These are phyloP conservation scores for Cephus pulcher DNA, from an alignment of 2,888 invertebrate genomes.

Conservation along the genomic window DNA sequence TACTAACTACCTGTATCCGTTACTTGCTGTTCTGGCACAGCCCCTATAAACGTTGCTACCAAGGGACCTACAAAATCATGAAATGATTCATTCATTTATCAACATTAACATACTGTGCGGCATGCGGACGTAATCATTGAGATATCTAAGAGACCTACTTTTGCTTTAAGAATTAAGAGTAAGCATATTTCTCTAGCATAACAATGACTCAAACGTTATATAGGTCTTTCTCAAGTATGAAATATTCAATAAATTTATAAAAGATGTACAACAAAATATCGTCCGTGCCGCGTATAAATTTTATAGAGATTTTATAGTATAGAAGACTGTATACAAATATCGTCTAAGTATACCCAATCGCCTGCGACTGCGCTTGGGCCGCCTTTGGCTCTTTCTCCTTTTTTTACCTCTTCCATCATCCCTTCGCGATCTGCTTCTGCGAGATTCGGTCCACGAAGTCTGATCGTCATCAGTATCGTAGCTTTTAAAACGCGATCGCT, in stretches of 20 bases:
- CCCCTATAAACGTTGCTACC: conserved; percentile 57
- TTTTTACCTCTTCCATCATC: conserved; percentile 61
- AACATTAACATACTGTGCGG: not conserved
- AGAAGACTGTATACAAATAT: conserved; percentile 25
- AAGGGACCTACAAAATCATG: conserved; percentile 44
- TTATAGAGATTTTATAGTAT: not conserved
- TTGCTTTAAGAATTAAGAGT: not conserved
- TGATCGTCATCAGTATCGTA: conserved; percentile 25
- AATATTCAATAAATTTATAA: not conserved
- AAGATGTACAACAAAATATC: not conserved
- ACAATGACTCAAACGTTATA: not conserved
- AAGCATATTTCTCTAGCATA: not conserved
- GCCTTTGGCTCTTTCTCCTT: conserved; percentile 54
- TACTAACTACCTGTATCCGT: conserved; percentile 55
- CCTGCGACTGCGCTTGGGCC: conserved; percentile 59
- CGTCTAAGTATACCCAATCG: conserved; percentile 58
- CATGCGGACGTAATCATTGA: not conserved
- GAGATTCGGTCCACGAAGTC: conserved; percentile 39
- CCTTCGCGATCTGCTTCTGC: conserved; percentile 48
- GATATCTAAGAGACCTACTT: not conserved
- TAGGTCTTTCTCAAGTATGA: not conserved
- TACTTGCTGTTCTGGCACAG: conserved; percentile 54
- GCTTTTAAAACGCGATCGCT: not conserved
- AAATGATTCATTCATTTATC: not conserved
- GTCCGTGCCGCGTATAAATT: conserved; percentile 5